A percentile compares a stretch with the other conserved stretches of the same genome.
Evolutionary conservation across 2,797 vertebrate species (phyloP).

Genomic region (Emys orbicularis): DNA sequence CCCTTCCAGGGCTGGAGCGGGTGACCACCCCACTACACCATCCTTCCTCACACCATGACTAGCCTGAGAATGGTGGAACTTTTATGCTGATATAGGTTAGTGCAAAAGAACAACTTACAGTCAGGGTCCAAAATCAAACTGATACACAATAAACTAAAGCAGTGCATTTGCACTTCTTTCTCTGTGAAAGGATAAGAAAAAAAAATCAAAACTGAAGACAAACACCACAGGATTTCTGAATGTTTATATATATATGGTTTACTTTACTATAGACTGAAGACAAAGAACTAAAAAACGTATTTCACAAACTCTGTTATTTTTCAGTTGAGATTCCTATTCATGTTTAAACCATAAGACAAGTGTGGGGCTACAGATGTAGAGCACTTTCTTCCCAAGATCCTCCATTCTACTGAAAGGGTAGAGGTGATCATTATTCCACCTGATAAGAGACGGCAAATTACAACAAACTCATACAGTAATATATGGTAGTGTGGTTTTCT

Average conservation of each 20-base stretch:
- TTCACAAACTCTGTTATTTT: fast-evolving
- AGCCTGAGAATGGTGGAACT: neutral
- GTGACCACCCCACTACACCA: neutral
- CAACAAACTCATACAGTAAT: neutral
- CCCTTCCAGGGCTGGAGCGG: too few species aligned
- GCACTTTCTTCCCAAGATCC: fast-evolving
- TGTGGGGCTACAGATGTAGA: fast-evolving
- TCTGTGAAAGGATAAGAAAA: neutral
- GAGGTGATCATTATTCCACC: neutral
- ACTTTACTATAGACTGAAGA: fast-evolving
- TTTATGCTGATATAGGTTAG: neutral
- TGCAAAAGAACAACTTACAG: neutral
- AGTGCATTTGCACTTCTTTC: neutral
- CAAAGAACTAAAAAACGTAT: neutral
- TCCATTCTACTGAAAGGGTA: fast-evolving
- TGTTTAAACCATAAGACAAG: neutral
- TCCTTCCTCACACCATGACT: neutral
- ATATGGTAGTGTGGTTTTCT: neutral
- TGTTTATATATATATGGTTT: neutral
- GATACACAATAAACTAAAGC: neutral
- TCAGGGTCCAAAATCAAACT: neutral
- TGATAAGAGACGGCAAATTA: fast-evolving
- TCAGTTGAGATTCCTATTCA: neutral
- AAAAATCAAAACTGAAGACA: neutral
- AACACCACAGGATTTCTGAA: neutral